These are phyloP conservation scores for Beris chalybata DNA, from an alignment of 2,888 invertebrate species.

Conservation along the genomic window DNA sequence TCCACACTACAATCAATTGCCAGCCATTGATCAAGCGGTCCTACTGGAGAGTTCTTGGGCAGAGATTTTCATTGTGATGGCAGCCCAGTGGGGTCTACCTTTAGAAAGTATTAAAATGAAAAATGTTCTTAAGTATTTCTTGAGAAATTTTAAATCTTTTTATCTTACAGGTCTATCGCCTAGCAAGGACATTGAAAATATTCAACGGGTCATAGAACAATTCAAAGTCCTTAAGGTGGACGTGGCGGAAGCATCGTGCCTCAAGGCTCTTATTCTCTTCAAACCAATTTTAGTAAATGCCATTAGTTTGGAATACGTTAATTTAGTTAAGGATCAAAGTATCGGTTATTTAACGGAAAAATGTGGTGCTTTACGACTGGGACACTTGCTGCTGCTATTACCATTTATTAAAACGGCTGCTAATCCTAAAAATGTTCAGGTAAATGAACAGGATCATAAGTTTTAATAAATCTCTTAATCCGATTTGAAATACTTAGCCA, in stretches of 20 bases:
- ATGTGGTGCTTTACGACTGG: conserved; percentile 67
- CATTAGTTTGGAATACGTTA: conserved; percentile 52
- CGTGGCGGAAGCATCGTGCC: conserved; percentile 80
- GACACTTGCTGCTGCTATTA: conserved; percentile 71
- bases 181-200: conserved; percentile 50
- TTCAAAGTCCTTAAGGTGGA: conserved; percentile 71
- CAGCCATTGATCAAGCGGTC: conserved; percentile 65
- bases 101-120: conserved; percentile 59
- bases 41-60: conserved; percentile 81
- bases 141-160: neutral
- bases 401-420: conserved; percentile 61
- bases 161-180: conserved; percentile 49
- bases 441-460: neutral
- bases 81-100: conserved; percentile 77
- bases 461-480: conserved; percentile 18
- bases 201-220: conserved; percentile 68
- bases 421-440: conserved; percentile 35
- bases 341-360: conserved; percentile 76
- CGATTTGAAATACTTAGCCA: neutral
- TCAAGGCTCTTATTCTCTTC: conserved; percentile 81
- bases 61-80: conserved; percentile 79
- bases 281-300: conserved; percentile 65
- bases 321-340: conserved; percentile 78
- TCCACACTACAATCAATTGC: conserved; percentile 72
- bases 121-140: too few relatives aligned